Conservation (phyloP, 2,113 vertebrate species). For the Mugil cephalus region DNA sequence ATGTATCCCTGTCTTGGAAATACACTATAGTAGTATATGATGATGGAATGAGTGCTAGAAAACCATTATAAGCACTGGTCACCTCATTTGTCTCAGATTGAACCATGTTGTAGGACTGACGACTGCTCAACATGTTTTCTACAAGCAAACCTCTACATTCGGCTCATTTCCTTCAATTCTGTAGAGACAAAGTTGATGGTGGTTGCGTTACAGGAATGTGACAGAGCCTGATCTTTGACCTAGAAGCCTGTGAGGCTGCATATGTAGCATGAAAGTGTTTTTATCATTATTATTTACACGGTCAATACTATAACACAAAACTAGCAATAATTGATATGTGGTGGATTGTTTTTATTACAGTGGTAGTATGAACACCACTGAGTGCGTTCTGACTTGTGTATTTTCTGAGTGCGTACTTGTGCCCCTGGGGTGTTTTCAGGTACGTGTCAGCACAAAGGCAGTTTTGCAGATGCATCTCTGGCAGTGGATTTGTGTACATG, state of each 20-base stretch:
- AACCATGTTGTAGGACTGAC: too few relatives aligned
- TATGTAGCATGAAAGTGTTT: not conserved
- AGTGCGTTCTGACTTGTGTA: too few relatives aligned
- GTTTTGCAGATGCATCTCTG: not conserved
- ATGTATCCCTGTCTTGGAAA: not conserved
- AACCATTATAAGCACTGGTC: not conserved
- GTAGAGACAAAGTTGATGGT: not conserved
- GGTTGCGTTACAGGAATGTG: not conserved
- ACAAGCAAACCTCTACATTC: not conserved
- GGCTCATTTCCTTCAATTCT: not conserved
- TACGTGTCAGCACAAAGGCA: not conserved
- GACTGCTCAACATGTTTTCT: not conserved
- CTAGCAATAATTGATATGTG: not conserved
- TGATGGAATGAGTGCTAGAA: constrained; percentile 27
- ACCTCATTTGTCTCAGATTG: not conserved
- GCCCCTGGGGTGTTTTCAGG: not conserved
- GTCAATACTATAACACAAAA: not conserved
- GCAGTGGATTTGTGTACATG: not conserved
- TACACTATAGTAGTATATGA: not conserved
- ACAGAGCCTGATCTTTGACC: not conserved
- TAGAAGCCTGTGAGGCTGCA: not conserved
- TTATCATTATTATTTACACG: not conserved
- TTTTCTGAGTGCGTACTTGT: not conserved
- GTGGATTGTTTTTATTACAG: not conserved
- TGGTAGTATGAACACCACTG: not conserved